phyloP scores from a whole-genome alignment of 92 coral and sea anemone species.

The Montipora capitata region DNA sequence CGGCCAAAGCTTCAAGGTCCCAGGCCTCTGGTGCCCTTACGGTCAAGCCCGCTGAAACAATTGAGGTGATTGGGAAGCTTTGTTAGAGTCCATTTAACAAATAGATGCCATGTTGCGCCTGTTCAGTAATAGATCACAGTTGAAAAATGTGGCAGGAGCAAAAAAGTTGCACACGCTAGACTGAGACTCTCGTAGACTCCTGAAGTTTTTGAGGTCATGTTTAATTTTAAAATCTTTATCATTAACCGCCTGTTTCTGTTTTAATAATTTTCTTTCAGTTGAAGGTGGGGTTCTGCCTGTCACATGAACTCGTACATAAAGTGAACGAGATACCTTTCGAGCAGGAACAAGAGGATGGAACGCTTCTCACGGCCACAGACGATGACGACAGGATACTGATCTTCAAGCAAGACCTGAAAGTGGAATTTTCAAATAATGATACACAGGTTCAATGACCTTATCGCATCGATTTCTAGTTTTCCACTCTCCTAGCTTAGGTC shows the following conservation, averaged over 20 bases:
- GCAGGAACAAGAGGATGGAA: slow-evolving; percentile 66
- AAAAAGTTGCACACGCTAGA: no score
- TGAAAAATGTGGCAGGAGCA: no score
- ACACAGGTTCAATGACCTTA: slow-evolving; percentile 76
- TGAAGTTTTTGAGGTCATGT: no score
- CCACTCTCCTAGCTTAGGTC: not conserved
- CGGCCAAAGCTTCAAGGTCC: slow-evolving; percentile 86
- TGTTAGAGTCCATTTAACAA: no score
- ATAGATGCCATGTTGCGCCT: no score
- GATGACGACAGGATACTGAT: slow-evolving; percentile 83
- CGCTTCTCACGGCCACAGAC: slow-evolving; percentile 39
- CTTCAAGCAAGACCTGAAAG: slow-evolving; percentile 78
- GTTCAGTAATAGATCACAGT: no score
- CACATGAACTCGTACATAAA: slow-evolving; percentile 77
- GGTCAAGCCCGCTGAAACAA: slow-evolving; percentile 88
- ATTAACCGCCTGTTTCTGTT: not conserved
- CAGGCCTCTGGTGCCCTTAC: slow-evolving; percentile 78
- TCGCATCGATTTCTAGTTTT: not conserved
- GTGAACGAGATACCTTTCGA: slow-evolving; percentile 68
- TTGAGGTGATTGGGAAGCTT: slow-evolving; percentile 75
- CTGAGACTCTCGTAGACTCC: not conserved
- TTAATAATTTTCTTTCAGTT: slow-evolving; percentile 43
- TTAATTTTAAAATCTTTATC: no score
- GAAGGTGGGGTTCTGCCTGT: slow-evolving; percentile 83
- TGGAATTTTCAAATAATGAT: slow-evolving; percentile 87